phyloP scores from a whole-genome alignment of 1,140 invertebrate species.

The Drosophila pruinosa region DNA sequence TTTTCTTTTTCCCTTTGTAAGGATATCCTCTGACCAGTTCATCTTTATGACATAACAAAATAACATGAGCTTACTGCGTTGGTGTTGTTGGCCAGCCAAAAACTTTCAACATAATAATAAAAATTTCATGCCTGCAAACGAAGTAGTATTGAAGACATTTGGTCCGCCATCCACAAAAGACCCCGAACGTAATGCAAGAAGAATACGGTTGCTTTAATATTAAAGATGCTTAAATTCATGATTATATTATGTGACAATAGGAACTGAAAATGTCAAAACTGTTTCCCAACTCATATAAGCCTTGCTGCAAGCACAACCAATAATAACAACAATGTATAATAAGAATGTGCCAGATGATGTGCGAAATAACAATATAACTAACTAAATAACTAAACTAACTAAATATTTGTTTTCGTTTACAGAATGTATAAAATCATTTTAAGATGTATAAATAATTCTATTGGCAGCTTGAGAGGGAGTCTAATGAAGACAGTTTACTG shows the following conservation, averaged over 20 bases:
- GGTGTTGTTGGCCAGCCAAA: conserved; percentile 18
- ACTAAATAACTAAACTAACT: too few relatives aligned
- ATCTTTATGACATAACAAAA: conserved; percentile 61
- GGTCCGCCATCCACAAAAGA: not conserved
- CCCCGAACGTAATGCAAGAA: not conserved
- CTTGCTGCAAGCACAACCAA: conserved; percentile 38
- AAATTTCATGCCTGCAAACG: conserved; percentile 66
- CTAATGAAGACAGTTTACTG: too few relatives aligned
- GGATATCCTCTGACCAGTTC: conserved; percentile 59
- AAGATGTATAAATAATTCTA: too few relatives aligned
- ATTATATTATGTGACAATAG: conserved; percentile 64
- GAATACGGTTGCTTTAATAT: conserved; percentile 33
- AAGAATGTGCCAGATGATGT: conserved; percentile 65
- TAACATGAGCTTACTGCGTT: conserved; percentile 35
- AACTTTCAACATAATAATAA: conserved; percentile 75
- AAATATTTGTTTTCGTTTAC: not conserved
- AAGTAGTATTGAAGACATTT: not conserved
- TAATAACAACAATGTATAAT: conserved; percentile 8
- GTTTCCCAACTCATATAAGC: conserved; percentile 8
- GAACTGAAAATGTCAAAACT: conserved; percentile 45
- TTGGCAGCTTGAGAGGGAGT: not conserved
- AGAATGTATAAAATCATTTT: not conserved
- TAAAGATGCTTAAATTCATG: conserved; percentile 75
- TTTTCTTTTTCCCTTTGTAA: not conserved
- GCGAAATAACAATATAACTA: conserved; percentile 60